Percentiles rank a stretch among this genome's conserved stretches.
These are phyloP conservation scores for Macquaria ambigua DNA, from an alignment of 2,113 vertebrate species.

Conservation along the genomic window DNA sequence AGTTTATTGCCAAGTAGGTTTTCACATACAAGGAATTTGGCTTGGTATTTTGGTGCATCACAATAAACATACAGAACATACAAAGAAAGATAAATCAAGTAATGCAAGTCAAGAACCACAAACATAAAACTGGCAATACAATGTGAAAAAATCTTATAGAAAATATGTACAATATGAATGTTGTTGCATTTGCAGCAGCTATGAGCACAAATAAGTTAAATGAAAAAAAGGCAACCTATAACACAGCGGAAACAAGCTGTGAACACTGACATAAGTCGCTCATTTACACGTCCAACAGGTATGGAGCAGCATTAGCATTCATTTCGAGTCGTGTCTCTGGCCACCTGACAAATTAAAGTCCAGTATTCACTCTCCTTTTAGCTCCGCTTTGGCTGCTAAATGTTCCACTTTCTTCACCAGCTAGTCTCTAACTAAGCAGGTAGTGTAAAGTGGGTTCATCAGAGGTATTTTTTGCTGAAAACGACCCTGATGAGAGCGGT, in stretches of 20 bases:
- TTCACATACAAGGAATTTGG: no score
- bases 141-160: no score
- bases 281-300: no score
- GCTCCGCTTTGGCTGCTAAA: background rate
- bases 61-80: no score
- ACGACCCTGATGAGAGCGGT: background rate
- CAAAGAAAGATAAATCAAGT: no score
- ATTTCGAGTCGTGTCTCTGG: background rate
- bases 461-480: background rate
- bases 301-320: background rate
- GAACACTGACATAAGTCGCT: background rate
- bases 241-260: background rate
- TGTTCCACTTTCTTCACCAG: background rate
- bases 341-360: no score
- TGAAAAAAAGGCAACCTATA: background rate
- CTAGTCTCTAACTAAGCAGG: background rate
- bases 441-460: background rate
- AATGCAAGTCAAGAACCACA: no score
- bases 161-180: no score
- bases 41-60: no score
- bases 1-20: no score
- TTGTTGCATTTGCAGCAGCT: background rate
- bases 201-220: background rate
- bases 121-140: no score
- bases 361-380: no score